These are phyloP conservation scores for Salpingus planirostris DNA, from an alignment of 2,888 invertebrate species.

Conservation along the genomic window DNA sequence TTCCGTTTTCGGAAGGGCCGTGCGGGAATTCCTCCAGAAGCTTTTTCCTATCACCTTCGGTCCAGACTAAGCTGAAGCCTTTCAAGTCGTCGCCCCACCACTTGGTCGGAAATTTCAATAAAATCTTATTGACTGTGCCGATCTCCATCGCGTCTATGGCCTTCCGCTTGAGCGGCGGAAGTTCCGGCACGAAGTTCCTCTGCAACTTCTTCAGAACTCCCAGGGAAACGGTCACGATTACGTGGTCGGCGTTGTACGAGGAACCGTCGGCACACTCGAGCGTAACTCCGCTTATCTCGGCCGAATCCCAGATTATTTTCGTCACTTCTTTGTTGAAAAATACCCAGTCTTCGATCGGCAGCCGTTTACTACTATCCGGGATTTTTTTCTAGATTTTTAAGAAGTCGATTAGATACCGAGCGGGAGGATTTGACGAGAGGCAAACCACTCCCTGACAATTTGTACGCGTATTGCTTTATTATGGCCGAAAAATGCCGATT, in stretches of 20 bases:
- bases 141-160: slow-evolving; percentile 52
- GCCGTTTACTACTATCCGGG: slow-evolving; percentile 24
- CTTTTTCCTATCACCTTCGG: slow-evolving; percentile 40
- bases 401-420: too few species aligned
- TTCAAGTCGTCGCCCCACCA: slow-evolving; percentile 55
- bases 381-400: slow-evolving; percentile 32
- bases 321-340: slow-evolving; percentile 33
- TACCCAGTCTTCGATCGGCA: slow-evolving; percentile 32
- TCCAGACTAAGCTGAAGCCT: slow-evolving; percentile 53
- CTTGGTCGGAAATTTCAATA: slow-evolving; percentile 50
- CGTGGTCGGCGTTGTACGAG: slow-evolving; percentile 49
- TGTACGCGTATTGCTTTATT: too few species aligned
- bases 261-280: slow-evolving; percentile 47
- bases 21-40: slow-evolving; percentile 27
- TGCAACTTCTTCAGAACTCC: slow-evolving; percentile 58
- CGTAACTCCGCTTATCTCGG: slow-evolving; percentile 27
- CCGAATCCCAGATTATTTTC: slow-evolving; percentile 28
- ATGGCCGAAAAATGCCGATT: too few species aligned
- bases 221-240: slow-evolving; percentile 59
- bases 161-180: slow-evolving; percentile 47
- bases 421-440: too few species aligned
- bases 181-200: slow-evolving; percentile 45
- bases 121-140: slow-evolving; percentile 60
- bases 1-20: slow-evolving; percentile 23
- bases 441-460: too few species aligned